phyloP scores from a whole-genome alignment of 1,140 invertebrate species.

The Pseudomyrmex concolor region DNA sequence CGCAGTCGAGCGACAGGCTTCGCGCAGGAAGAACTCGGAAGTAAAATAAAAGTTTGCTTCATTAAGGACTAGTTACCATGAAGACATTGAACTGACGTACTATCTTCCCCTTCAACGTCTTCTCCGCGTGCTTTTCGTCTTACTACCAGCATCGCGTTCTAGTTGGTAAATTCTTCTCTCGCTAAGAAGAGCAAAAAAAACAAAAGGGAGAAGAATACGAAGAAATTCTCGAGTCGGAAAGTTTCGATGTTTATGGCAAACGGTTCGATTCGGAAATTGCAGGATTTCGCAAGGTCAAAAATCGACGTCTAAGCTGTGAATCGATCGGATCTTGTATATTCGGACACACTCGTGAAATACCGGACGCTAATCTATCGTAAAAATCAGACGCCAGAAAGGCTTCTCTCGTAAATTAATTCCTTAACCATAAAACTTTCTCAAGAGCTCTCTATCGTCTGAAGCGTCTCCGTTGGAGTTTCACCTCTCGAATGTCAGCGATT shows the following conservation, averaged over 20 bases:
- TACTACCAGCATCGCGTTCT: constrained; percentile 68
- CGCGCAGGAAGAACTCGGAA: constrained; percentile 55
- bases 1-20: neutral
- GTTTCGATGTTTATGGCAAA: constrained; percentile 31
- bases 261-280: constrained; percentile 39
- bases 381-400: constrained; percentile 36
- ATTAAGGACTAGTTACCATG: constrained; percentile 74
- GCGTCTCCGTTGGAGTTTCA: constrained; percentile 57
- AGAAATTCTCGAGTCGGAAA: constrained; percentile 62
- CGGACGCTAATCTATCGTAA: constrained; percentile 65
- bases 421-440: constrained; percentile 75
- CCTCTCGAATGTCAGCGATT: constrained; percentile 61
- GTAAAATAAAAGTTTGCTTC: constrained; percentile 75
- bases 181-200: neutral
- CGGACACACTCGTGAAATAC: constrained; percentile 54
- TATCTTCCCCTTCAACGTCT: constrained; percentile 7
- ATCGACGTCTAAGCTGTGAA: constrained; percentile 34
- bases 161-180: constrained; percentile 65
- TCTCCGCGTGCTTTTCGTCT: constrained; percentile 51
- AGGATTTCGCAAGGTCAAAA: constrained; percentile 43
- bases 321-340: constrained; percentile 55
- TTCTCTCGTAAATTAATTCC: constrained; percentile 69
- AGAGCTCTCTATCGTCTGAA: constrained; percentile 45
- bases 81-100: constrained; percentile 71
- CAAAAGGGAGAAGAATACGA: neutral